Conservation (phyloP, 2,888 invertebrate species). For the Heteromurus nitidus region DNA sequence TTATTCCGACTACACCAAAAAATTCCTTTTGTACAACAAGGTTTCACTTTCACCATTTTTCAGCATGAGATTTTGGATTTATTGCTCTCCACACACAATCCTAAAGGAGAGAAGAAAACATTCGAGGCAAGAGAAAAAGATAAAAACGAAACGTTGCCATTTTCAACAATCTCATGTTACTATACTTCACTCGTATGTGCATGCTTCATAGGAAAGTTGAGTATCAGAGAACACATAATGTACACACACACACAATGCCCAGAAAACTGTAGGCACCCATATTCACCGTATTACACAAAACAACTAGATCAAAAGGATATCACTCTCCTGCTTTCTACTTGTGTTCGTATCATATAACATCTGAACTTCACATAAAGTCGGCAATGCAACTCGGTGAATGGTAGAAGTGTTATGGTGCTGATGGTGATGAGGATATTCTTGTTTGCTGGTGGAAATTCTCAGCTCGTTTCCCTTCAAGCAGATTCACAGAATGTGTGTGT, state of each 20-base stretch:
- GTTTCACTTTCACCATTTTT: constrained; percentile 40
- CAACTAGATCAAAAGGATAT: not conserved
- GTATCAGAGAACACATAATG: no score
- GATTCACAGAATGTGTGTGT: no score
- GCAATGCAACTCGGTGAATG: no score
- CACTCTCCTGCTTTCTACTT: not conserved
- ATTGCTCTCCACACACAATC: constrained; percentile 45
- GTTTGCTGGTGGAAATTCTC: constrained; percentile 6
- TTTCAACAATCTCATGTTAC: constrained; percentile 36
- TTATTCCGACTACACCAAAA: not conserved
- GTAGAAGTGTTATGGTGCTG: no score
- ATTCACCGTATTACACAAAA: not conserved
- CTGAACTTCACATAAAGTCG: not conserved
- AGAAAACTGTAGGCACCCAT: no score
- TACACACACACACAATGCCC: no score
- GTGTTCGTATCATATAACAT: not conserved
- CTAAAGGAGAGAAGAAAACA: not conserved
- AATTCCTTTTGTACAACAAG: constrained; percentile 2
- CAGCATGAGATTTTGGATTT: constrained; percentile 29
- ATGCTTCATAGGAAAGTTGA: no score
- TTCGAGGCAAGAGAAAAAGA: constrained; percentile 10
- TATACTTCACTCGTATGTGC: no score
- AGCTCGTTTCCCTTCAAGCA: no score
- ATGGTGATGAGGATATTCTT: not conserved
- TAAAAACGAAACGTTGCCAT: constrained; percentile 50